phyloP scores from a whole-genome alignment of 2,888 invertebrate genomes.

The Tachina grossa region DNA sequence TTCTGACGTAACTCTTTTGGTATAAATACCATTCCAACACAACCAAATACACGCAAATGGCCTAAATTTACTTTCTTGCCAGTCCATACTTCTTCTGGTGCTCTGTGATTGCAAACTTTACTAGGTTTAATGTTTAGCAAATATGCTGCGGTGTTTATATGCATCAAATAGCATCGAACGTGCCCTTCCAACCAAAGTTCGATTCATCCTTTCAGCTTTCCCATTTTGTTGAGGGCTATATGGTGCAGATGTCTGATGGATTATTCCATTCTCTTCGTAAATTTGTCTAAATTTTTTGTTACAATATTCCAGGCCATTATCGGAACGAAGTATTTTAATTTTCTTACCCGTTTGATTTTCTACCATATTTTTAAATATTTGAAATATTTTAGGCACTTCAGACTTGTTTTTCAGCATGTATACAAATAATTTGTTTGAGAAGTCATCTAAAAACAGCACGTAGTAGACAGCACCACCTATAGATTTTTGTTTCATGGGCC shows the following conservation, averaged over 20 bases:
- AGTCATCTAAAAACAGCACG: constrained; percentile 42
- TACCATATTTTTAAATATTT: neutral
- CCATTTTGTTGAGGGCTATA: constrained; percentile 43
- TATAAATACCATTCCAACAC: constrained; percentile 41
- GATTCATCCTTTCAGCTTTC: constrained; percentile 38
- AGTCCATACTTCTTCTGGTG: constrained; percentile 36
- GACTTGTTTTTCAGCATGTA: constrained; percentile 35
- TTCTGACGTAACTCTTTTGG: constrained; percentile 31
- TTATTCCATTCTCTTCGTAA: constrained; percentile 27
- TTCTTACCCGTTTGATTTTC: neutral
- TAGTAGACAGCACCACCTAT: constrained; percentile 40
- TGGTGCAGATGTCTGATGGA: constrained; percentile 29
- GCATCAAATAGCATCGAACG: constrained; percentile 32
- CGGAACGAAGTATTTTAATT: constrained; percentile 27
- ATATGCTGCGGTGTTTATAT: constrained; percentile 32
- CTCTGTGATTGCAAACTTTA: neutral
- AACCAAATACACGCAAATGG: constrained; percentile 39
- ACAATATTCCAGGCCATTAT: constrained; percentile 30
- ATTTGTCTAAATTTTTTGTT: constrained; percentile 5
- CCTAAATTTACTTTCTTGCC: neutral
- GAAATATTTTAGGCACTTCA: constrained; percentile 18
- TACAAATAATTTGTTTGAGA: constrained; percentile 28
- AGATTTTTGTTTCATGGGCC: constrained; percentile 23
- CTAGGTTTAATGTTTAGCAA: constrained; percentile 33
- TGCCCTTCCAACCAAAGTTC: constrained; percentile 33